Base-by-base conservation (phyloP, 2,113 vertebrate genomes). In the Phylloscopus trochilus region DNA sequence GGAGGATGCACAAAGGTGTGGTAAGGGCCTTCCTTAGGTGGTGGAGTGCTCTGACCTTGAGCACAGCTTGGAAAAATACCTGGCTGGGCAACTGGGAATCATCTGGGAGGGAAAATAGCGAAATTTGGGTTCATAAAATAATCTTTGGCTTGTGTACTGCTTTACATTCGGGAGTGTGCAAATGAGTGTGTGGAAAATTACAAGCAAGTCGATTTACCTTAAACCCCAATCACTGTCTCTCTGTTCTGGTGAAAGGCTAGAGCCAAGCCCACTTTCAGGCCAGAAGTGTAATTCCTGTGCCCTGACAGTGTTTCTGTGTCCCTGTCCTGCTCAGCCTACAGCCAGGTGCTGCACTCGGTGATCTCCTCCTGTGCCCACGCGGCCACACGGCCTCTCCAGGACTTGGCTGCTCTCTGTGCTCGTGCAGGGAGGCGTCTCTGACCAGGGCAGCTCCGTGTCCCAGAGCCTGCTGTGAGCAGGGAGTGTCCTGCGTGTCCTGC, bases 321-420 rank as follows among this genome's bases (percentile, higher is more conserved):
- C 46, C 46, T 16, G 8, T 72, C 39, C 15, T 4, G 12, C 95
- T 31, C 98, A 99, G 99, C 97, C 1, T 99, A 99, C 84, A 96
- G 95, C 77, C 98, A 96, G 30, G 98, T 97, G 0, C 95, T 99
- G 33, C 98, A 95, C 51, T 99, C 99, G 2, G 84, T 98, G 17
- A n/a, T 99, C 97, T 88, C 90, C 8, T 99, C 98, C 96, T 97
- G 98, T 60, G 96, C 97, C 55, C 91, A 52, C 2, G 28, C 67
- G 20, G 92, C 90, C 92, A 63, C 83, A 33, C 85, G 35, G 6
- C 95, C 92, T 7, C 85, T 97, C 43, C 96, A 56, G 46, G 97
- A 83, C 81, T 68, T 97, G 78, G 97, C 97, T 20, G 90, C 95
- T 24, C 91, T 89, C 62, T 90, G 87, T 8, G 77, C 91, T 24